phyloP scores from a whole-genome alignment of 2,888 invertebrate genomes.

The Parasteatoda lunata region DNA sequence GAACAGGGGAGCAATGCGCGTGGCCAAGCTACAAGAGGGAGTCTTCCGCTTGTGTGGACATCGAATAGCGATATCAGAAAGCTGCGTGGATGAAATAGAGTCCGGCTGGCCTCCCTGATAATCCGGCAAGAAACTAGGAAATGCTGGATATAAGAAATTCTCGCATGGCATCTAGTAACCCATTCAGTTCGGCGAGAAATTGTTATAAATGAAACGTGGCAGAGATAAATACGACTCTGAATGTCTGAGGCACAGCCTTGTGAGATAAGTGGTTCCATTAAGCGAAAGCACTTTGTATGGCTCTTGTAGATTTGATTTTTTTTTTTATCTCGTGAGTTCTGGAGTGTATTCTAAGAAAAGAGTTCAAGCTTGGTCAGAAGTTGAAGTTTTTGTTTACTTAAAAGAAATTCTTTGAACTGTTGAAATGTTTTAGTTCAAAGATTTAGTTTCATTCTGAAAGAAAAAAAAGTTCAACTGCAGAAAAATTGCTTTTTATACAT shows the following conservation, averaged over 20 bases:
- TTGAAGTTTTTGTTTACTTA: too few species aligned
- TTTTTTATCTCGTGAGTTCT: too few species aligned
- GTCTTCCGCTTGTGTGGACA: constrained; percentile 28
- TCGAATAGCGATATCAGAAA: constrained; percentile 35
- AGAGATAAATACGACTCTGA: neutral
- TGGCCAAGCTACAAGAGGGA: constrained; percentile 29
- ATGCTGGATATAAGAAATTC: neutral
- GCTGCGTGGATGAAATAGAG: constrained; percentile 17
- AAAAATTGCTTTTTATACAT: too few species aligned
- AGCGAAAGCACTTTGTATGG: too few species aligned
- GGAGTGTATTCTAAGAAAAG: too few species aligned
- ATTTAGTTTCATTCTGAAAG: too few species aligned
- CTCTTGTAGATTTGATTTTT: too few species aligned
- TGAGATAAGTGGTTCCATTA: neutral
- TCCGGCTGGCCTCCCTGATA: constrained; percentile 20
- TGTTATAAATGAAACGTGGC: constrained; percentile 2
- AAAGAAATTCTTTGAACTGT: too few species aligned
- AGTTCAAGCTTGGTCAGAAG: too few species aligned
- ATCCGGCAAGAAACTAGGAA: constrained; percentile 38
- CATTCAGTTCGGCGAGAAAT: neutral
- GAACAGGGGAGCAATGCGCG: constrained; percentile 7
- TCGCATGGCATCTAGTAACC: neutral
- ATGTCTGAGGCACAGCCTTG: neutral
- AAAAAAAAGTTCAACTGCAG: too few species aligned
- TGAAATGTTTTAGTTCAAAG: too few species aligned